These are phyloP conservation scores for Caenorhabditis remanei DNA, from an alignment of 1,140 invertebrate genomes.

Conservation along the genomic window DNA sequence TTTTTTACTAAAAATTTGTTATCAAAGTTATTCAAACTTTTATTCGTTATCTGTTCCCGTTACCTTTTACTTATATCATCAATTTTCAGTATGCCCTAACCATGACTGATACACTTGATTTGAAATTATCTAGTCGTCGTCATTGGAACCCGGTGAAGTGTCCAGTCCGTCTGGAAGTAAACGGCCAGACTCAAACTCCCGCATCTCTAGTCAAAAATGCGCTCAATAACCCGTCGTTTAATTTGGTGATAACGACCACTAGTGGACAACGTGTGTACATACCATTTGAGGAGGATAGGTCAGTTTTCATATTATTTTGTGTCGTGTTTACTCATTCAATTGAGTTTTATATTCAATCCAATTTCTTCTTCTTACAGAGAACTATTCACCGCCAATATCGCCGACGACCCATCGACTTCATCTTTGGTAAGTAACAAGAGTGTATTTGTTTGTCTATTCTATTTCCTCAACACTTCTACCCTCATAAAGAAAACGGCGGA, in stretches of 20 bases:
- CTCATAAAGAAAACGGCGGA: neutral
- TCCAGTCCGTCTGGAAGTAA: constrained; percentile 13
- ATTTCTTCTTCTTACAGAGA: neutral
- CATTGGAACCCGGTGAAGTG: constrained; percentile 47
- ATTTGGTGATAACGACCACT: constrained; percentile 22
- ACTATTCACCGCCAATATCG: constrained; percentile 32
- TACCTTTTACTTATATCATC: neutral
- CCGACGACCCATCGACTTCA: constrained; percentile 49
- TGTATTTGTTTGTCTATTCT: constrained; percentile 39
- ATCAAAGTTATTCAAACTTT: neutral
- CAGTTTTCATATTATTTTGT: neutral
- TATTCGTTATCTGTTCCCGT: neutral
- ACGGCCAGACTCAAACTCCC: neutral
- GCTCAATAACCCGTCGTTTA: neutral
- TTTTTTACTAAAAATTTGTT: too few species aligned
- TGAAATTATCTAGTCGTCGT: constrained; percentile 31
- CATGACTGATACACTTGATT: constrained; percentile 31
- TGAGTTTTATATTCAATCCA: neutral
- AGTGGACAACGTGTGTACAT: constrained; percentile 30
- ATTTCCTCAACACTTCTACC: constrained; percentile 35
- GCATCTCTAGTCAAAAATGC: constrained; percentile 49
- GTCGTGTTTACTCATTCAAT: neutral
- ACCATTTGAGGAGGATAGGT: constrained; percentile 52
- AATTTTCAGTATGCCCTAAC: constrained; percentile 44
- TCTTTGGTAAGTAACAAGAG: constrained; percentile 55